These are phyloP conservation scores for Biston stratarius DNA, from an alignment of 2,888 invertebrate genomes.

Conservation along the genomic window DNA sequence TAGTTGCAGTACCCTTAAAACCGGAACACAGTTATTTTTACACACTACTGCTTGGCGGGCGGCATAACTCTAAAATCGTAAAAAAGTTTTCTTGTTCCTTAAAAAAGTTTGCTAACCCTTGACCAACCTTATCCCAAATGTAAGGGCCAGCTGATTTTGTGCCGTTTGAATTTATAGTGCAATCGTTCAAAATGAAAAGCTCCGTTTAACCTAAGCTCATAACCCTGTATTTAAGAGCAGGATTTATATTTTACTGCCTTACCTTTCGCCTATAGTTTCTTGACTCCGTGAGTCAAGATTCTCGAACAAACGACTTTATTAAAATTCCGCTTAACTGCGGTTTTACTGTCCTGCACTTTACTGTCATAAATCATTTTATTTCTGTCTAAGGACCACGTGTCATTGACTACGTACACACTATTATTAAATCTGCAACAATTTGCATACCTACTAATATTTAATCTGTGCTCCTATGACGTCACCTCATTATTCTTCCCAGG, in stretches of 20 bases:
- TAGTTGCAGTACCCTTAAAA: too few relatives aligned
- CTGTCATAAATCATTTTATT: slow-evolving; percentile 35
- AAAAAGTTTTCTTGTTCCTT: too few relatives aligned
- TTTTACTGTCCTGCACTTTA: slow-evolving; percentile 18
- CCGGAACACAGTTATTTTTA: too few relatives aligned
- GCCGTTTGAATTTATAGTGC: too few relatives aligned
- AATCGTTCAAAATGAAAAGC: too few relatives aligned
- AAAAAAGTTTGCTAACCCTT: too few relatives aligned
- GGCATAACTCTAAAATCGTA: too few relatives aligned
- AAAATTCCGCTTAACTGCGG: slow-evolving; percentile 33
- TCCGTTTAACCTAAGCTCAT: too few relatives aligned
- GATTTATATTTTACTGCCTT: background rate
- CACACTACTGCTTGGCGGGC: too few relatives aligned
- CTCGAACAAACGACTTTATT: slow-evolving; percentile 24
- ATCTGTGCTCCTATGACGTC: slow-evolving; percentile 6
- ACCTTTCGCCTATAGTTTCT: slow-evolving; percentile 13
- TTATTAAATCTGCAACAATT: background rate
- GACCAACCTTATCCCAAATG: too few relatives aligned
- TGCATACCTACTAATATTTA: slow-evolving; percentile 1
- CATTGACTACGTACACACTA: slow-evolving; percentile 25
- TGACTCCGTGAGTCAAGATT: slow-evolving; percentile 24
- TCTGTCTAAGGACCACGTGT: slow-evolving; percentile 37
- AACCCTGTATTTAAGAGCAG: background rate
- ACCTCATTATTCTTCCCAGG: slow-evolving; percentile 43
- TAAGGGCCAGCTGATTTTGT: too few relatives aligned